Conservation (phyloP, 2,888 invertebrate species). For the Prosopocoilus inquinatus region DNA sequence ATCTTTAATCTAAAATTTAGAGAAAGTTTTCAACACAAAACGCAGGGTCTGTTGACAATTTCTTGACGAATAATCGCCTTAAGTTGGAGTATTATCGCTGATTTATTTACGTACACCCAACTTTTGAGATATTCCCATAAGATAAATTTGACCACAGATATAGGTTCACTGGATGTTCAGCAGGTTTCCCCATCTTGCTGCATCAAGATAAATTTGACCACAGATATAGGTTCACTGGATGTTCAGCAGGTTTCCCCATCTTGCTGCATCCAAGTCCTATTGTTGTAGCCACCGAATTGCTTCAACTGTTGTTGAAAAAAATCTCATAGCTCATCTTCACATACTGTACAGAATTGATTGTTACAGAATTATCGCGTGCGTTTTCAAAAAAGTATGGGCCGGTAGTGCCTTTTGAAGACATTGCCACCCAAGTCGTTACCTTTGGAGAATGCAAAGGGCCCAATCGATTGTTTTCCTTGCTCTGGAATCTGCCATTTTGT, state of each 20-base stretch:
- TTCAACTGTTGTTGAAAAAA: too few species aligned
- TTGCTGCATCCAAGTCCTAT: not conserved
- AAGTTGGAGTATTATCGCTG: not conserved
- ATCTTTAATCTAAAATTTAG: too few species aligned
- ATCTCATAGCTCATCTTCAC: not conserved
- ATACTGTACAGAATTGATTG: not conserved
- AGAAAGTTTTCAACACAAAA: too few species aligned
- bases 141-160: too few species aligned
- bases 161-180: too few species aligned
- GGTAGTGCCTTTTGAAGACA: too few species aligned
- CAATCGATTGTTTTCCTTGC: not conserved
- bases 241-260: not conserved
- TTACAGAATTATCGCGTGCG: not conserved
- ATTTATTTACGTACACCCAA: not conserved
- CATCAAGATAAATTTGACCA: not conserved
- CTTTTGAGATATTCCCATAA: not conserved
- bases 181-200: not conserved
- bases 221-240: not conserved
- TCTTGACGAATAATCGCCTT: too few species aligned
- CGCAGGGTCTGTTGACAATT: too few species aligned
- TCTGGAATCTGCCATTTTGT: not conserved
- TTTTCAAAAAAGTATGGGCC: too few species aligned
- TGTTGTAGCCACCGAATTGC: not conserved
- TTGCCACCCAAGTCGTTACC: too few species aligned
- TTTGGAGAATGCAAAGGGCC: not conserved